These are phyloP conservation scores for Siniperca undulata DNA, from an alignment of 2,797 vertebrate genomes.

Conservation along the genomic window DNA sequence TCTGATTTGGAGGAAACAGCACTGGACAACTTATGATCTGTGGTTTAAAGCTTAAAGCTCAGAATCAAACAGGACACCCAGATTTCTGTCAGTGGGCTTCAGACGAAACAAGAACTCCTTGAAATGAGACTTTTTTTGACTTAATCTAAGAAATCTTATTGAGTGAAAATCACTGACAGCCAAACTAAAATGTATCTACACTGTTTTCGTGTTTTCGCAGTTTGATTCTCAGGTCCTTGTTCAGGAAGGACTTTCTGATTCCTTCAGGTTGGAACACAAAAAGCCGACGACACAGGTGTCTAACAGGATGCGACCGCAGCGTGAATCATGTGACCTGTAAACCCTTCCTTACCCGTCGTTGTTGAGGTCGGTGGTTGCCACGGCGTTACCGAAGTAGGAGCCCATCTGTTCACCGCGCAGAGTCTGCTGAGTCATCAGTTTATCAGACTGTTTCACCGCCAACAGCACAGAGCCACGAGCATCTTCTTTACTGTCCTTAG, in stretches of 20 bases:
- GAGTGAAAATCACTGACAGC: no score
- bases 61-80: no score
- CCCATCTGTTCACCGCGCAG: slow-evolving; percentile 91
- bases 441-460: slow-evolving; percentile 40
- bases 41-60: no score
- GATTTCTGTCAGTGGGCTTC: no score
- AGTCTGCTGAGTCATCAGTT: slow-evolving; percentile 55
- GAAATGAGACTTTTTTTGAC: no score
- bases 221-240: no score
- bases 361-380: slow-evolving; percentile 91
- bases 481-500: slow-evolving; percentile 80
- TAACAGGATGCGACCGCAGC: neutral
- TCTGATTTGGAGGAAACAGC: no score
- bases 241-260: neutral
- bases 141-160: no score
- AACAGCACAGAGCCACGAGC: slow-evolving; percentile 89
- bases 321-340: neutral
- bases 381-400: slow-evolving; percentile 92
- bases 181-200: no score
- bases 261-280: neutral
- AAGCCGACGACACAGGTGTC: neutral
- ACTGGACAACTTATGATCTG: no score
- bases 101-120: no score
- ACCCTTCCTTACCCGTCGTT: slow-evolving; percentile 86
- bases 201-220: no score